These are phyloP conservation scores for Synergus umbraculus DNA, from an alignment of 2,888 invertebrate species.

Conservation along the genomic window DNA sequence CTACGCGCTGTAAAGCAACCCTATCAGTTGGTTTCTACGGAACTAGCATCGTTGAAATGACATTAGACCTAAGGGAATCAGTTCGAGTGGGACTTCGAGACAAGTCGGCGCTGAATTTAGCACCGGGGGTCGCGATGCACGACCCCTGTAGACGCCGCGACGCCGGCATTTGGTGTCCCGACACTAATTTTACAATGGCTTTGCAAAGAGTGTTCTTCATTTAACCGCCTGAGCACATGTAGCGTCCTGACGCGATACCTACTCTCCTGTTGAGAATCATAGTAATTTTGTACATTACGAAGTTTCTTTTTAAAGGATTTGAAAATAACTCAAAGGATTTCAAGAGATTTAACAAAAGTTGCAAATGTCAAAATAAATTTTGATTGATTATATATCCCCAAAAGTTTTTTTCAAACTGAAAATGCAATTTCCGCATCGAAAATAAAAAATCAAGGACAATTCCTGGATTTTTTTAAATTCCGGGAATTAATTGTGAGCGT, in stretches of 20 bases:
- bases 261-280: neutral
- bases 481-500: too few species aligned
- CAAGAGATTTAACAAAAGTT: too few species aligned
- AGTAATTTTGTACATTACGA: too few species aligned
- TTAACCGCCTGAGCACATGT: conserved; percentile 52
- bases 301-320: too few species aligned
- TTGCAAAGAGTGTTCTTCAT: conserved; percentile 50
- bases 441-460: too few species aligned
- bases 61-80: conserved; percentile 47
- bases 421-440: too few species aligned
- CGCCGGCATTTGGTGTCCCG: conserved; percentile 75
- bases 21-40: conserved; percentile 62
- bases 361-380: too few species aligned
- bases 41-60: conserved; percentile 56
- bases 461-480: too few species aligned
- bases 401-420: too few species aligned
- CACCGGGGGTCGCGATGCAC: conserved; percentile 71
- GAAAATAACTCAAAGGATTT: too few species aligned
- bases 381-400: too few species aligned
- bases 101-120: conserved; percentile 70
- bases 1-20: conserved; percentile 65
- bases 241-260: conserved; percentile 50
- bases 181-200: conserved; percentile 77
- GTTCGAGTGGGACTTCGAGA: conserved; percentile 47
- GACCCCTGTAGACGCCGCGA: conserved; percentile 74